phyloP scores from a whole-genome alignment of 1,140 invertebrate species.

The Pentalonia nigronervosa region DNA sequence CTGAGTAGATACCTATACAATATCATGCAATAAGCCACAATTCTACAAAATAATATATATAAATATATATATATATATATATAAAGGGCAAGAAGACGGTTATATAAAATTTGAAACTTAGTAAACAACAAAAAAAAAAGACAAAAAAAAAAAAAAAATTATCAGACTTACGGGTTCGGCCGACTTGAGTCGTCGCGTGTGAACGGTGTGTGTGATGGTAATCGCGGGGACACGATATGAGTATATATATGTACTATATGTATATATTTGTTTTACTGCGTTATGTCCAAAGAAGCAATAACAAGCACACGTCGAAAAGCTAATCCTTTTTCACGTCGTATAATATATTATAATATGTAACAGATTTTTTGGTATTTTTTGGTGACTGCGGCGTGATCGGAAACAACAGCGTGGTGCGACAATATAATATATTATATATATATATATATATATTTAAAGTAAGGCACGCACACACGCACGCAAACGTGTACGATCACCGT shows the following conservation, averaged over 20 bases:
- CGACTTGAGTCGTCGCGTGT: conserved; percentile 57
- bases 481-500: no score
- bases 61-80: neutral
- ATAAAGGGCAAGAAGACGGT: conserved; percentile 46
- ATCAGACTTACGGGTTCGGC: conserved; percentile 56
- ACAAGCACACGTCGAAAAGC: conserved; percentile 51
- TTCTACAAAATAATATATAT: neutral
- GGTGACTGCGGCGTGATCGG: conserved; percentile 3
- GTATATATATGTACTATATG: neutral
- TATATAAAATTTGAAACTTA: conserved; percentile 47
- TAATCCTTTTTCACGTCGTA: neutral
- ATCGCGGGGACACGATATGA: neutral
- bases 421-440: neutral
- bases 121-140: conserved; percentile 24
- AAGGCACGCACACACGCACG: neutral
- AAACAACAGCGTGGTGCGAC: neutral
- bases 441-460: neutral
- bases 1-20: neutral
- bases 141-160: conserved; percentile 24
- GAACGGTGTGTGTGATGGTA: conserved; percentile 20
- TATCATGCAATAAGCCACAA: conserved; percentile 52
- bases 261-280: conserved; percentile 16
- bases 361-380: neutral
- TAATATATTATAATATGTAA: conserved; percentile 27
- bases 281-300: conserved; percentile 47